Evolutionary conservation across 1,140 invertebrate species (phyloP), one percentile per base, ranked within the genome.

Genomic region (honey bee (Apis mellifera)): DNA sequence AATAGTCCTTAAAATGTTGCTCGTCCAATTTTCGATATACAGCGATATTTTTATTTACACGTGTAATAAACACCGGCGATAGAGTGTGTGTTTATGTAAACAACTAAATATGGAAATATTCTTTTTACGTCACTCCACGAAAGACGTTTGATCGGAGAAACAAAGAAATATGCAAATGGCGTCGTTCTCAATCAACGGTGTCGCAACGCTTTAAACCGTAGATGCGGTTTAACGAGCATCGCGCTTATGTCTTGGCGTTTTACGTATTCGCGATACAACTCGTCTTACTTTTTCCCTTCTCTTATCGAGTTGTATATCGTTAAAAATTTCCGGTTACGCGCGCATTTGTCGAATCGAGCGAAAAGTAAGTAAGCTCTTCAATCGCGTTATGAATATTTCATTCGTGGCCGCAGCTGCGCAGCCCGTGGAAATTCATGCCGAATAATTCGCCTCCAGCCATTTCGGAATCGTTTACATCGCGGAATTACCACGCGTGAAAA

Each of bases 381-480:
- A 86, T 79, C 75, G 70, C 84, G 60, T 50, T 78, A 78, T 78
- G 75, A 81, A 81, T 81, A 81, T 81, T 83, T 78, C 82, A 70
- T 79, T n/a, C 68, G 76, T 23, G 59, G 11, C 1, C 12, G 82
- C 65, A 71, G 62, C 74, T 60, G 57, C 32, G 32, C 75, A 64
- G 72, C 42, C 48, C 72, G 72, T 19, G 52, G 54, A 78, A 76
- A 81, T 81, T 81, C 65, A 59, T 68, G 72, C 62, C 79, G 59
- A 65, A 81, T 75, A 66, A 75, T 79, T 79, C 26, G 32, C 23
- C 68, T 19, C 9, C 54, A 74, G 60, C 12, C 32, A 26, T 19
- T 42, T n/a, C 54, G 1, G 68, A 72, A 52, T 55, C 72, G 60
- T 62, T 68, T 69, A 83, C 74, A 82, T 52, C 50, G 32, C 64